These are phyloP conservation scores for Papilio machaon DNA, from an alignment of 1,140 invertebrate genomes.

Conservation along the genomic window DNA sequence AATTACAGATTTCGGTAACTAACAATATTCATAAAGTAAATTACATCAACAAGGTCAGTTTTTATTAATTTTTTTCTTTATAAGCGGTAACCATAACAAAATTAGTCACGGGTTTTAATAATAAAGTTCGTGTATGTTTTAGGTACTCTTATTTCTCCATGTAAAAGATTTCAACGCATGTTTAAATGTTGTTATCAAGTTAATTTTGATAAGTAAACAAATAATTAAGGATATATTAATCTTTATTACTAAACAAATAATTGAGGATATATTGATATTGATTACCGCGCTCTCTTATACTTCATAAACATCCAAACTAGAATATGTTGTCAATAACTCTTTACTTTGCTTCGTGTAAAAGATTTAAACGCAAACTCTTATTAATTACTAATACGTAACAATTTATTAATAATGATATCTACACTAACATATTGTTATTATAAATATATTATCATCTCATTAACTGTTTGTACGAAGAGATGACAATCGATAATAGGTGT, in stretches of 20 bases:
- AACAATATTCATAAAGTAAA: constrained; percentile 13
- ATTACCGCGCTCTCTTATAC: no score
- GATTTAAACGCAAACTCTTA: no score
- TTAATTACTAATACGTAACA: no score
- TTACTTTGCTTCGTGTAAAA: no score
- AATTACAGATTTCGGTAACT: constrained; percentile 38
- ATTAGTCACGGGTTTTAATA: not conserved
- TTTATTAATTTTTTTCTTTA: not conserved
- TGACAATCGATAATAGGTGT: not conserved
- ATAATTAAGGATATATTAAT: no score
- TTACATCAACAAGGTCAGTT: constrained; percentile 31
- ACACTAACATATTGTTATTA: no score
- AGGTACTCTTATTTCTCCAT: not conserved
- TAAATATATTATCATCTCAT: no score
- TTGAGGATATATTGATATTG: not conserved
- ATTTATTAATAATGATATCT: no score
- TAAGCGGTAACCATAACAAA: not conserved
- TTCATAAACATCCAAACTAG: no score
- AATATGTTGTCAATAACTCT: no score
- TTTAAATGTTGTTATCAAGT: not conserved
- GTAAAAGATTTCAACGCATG: constrained; percentile 9
- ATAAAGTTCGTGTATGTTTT: not conserved
- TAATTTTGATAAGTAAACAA: not conserved
- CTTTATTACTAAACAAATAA: not conserved
- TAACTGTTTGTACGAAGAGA: no score